Conservation (phyloP, 2,797 vertebrate genomes). For the Triplophysa bombifrons region DNA sequence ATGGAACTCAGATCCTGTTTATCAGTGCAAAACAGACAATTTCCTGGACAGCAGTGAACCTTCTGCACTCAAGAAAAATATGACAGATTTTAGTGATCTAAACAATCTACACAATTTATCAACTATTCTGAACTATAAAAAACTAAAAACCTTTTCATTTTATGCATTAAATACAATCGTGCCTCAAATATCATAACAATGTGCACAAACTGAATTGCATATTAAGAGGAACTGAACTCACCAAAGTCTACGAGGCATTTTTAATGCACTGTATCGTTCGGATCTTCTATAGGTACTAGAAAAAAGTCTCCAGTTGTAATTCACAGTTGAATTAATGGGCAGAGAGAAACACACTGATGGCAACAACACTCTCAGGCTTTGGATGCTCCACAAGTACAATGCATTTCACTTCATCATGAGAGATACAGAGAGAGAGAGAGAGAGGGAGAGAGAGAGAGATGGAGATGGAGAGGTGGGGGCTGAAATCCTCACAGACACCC, state of each 20-base stretch:
- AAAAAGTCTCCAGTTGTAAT: slow-evolving; percentile 42
- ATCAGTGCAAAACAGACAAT: background rate
- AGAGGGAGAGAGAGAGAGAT: slow-evolving; percentile 15
- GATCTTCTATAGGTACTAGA: slow-evolving; percentile 33
- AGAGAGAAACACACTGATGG: slow-evolving; percentile 47
- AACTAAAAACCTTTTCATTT: background rate
- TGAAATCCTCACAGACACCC: slow-evolving; percentile 43
- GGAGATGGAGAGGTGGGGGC: background rate
- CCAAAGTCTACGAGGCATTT: slow-evolving; percentile 59
- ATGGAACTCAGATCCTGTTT: background rate
- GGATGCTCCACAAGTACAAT: slow-evolving; percentile 53
- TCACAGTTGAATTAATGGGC: slow-evolving; percentile 26
- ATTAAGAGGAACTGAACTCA: slow-evolving; percentile 43
- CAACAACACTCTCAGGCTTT: slow-evolving; percentile 41
- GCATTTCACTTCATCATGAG: slow-evolving; percentile 48
- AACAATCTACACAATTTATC: background rate
- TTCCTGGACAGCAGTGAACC: background rate
- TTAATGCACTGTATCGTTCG: slow-evolving; percentile 5
- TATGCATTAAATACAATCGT: background rate
- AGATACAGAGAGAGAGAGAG: slow-evolving; percentile 7
- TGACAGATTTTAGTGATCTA: background rate
- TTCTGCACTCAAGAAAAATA: background rate
- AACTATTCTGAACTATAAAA: background rate
- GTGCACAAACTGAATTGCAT: background rate
- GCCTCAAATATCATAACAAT: background rate